phyloP scores from a whole-genome alignment of 1,140 invertebrate species.

The Drosophila nasuta region DNA sequence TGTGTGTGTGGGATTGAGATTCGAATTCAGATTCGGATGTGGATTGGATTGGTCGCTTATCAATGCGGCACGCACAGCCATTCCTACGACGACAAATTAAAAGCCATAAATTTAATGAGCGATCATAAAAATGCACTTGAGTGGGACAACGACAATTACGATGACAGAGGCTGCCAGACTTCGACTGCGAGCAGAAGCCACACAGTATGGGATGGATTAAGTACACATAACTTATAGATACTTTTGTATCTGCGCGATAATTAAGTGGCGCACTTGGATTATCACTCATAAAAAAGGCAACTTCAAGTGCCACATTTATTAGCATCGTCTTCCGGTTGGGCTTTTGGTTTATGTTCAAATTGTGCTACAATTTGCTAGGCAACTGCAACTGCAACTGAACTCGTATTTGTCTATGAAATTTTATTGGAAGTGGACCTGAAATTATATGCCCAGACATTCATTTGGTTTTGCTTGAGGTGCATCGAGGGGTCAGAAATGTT shows the following conservation, averaged over 20 bases:
- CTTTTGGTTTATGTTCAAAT: conserved; percentile 48
- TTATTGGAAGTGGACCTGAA: conserved; percentile 28
- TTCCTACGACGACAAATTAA: conserved; percentile 67
- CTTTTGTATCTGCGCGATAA: conserved; percentile 51
- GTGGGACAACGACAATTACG: conserved; percentile 42
- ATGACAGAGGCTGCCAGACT: conserved; percentile 14
- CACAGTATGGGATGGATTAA: conserved; percentile 40
- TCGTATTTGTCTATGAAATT: conserved; percentile 34
- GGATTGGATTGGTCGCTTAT: conserved; percentile 39
- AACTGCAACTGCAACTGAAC: conserved; percentile 2
- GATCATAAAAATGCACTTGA: conserved; percentile 79
- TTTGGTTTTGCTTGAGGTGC: conserved; percentile 8
- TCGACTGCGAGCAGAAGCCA: conserved; percentile 10
- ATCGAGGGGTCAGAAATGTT: not conserved
- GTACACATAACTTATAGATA: conserved; percentile 43
- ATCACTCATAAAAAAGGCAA: conserved; percentile 54
- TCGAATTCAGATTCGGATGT: conserved; percentile 19
- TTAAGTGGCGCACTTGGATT: conserved; percentile 58
- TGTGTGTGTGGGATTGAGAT: conserved; percentile 39
- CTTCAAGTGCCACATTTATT: conserved; percentile 37
- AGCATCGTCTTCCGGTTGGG: conserved; percentile 20
- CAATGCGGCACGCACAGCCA: conserved; percentile 47
- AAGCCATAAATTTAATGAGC: conserved; percentile 80
- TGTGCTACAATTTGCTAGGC: not conserved
- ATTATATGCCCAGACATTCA: conserved; percentile 33